Evolutionary conservation across 2,888 invertebrate species (phyloP).

Genomic region (Plagodis pulveraria): DNA sequence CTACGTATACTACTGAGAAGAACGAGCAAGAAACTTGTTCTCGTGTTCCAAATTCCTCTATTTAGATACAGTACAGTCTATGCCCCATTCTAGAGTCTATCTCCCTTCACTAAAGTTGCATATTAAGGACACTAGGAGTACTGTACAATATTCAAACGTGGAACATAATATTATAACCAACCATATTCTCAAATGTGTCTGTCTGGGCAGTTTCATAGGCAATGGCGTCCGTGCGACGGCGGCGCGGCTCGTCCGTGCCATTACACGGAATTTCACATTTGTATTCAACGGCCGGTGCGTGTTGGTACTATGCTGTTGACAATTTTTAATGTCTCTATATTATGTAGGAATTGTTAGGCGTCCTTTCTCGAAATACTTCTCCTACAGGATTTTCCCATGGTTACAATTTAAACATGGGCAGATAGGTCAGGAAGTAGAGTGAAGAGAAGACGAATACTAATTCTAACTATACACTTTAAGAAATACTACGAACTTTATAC

Average conservation of each 20-base stretch:
- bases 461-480: too few species aligned
- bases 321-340: conserved; percentile 22
- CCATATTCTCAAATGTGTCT: conserved; percentile 30
- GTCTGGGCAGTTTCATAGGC: conserved; percentile 33
- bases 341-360: background rate
- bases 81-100: background rate
- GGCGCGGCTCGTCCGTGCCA: conserved; percentile 30
- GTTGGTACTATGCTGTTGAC: conserved; percentile 31
- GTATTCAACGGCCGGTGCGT: conserved; percentile 50
- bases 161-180: conserved; percentile 13
- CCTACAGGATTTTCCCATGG: too few species aligned
- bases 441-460: too few species aligned
- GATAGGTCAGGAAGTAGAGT: too few species aligned
- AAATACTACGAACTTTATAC: too few species aligned
- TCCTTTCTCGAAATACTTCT: too few species aligned
- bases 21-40: too few species aligned
- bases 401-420: too few species aligned
- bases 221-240: conserved; percentile 19
- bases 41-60: too few species aligned
- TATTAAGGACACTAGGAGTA: background rate
- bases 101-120: background rate
- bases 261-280: conserved; percentile 52
- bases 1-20: too few species aligned
- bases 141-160: background rate
- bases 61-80: too few species aligned